Evolutionary conservation across 2,888 invertebrate genomes (phyloP).

Genomic region (Meganola albula): DNA sequence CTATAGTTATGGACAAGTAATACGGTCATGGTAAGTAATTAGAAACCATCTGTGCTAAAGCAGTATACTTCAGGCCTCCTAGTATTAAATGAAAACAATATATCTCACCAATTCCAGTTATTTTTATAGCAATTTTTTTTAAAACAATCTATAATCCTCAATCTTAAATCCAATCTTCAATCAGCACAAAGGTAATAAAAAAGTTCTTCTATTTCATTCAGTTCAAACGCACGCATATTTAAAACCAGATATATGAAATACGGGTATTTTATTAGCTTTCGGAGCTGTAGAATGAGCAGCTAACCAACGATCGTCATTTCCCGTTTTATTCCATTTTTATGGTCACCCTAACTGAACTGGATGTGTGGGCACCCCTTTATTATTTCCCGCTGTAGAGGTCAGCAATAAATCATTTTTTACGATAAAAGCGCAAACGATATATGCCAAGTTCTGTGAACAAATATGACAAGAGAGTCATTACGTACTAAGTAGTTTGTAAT

Average conservation of each 20-base stretch:
- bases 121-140: too few species aligned
- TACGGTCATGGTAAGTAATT: too few species aligned
- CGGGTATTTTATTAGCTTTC: conserved; percentile 18
- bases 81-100: too few species aligned
- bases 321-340: conserved; percentile 26
- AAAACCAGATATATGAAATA: conserved; percentile 9
- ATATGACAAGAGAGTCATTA: too few species aligned
- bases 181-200: conserved; percentile 17
- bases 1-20: too few species aligned
- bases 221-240: conserved; percentile 17
- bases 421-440: conserved; percentile 38
- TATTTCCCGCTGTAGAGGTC: conserved; percentile 39
- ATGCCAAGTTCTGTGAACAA: conserved; percentile 10
- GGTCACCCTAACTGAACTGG: conserved; percentile 30
- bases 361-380: conserved; percentile 44
- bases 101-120: too few species aligned
- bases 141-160: too few species aligned
- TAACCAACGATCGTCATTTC: conserved; percentile 25
- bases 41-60: too few species aligned
- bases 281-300: conserved; percentile 19
- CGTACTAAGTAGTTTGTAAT: too few species aligned
- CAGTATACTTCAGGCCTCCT: too few species aligned
- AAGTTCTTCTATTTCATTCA: conserved; percentile 24
- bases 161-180: too few species aligned
- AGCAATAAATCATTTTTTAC: conserved; percentile 42